Conservation (phyloP, 2,113 vertebrate species). For the Proteles cristata region DNA sequence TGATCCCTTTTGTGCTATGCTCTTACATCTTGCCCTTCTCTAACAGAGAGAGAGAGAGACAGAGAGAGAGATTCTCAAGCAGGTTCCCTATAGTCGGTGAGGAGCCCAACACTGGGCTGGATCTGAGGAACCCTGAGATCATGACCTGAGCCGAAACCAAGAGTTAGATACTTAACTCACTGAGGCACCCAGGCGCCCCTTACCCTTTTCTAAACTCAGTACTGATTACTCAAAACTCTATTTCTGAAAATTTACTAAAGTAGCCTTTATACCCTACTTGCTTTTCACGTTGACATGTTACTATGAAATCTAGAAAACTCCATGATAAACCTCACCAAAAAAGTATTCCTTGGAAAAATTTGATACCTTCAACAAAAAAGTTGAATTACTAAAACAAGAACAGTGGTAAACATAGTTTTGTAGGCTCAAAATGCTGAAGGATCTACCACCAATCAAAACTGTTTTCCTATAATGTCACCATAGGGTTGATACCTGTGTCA, state of each 20-base stretch:
- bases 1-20: not conserved
- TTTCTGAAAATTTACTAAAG: conserved; percentile 43
- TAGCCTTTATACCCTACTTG: not conserved
- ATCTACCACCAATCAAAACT: not conserved
- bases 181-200: not conserved
- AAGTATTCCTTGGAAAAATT: not conserved
- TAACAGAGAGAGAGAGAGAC: not conserved
- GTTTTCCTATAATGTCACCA: not conserved
- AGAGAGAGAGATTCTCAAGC: no score
- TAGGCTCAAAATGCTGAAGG: not conserved
- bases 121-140: no score
- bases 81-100: no score
- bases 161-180: no score
- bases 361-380: conserved; percentile 4
- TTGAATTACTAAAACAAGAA: not conserved
- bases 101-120: no score
- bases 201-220: not conserved
- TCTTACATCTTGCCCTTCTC: not conserved
- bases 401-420: not conserved
- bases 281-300: conserved; percentile 2
- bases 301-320: not conserved
- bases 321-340: not conserved
- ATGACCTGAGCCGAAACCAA: no score
- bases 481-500: not conserved
- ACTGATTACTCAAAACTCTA: not conserved